A percentile compares a stretch with the other conserved stretches of the same genome.
These are phyloP conservation scores for Tachuris rubrigastra DNA, from an alignment of 2,113 vertebrate genomes.

Conservation along the genomic window DNA sequence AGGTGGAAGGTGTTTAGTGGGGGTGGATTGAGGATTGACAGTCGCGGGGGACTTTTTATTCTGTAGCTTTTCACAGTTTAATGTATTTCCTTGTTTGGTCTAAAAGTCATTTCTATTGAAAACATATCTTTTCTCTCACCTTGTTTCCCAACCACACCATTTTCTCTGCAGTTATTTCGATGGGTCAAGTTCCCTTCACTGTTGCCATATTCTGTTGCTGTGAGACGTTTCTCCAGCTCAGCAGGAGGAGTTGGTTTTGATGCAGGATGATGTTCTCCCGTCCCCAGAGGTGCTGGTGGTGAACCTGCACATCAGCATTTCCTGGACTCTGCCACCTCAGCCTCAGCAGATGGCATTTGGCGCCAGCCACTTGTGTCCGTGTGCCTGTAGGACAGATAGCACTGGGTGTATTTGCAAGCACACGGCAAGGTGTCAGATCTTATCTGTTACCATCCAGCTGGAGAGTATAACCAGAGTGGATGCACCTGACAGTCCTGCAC, in stretches of 20 bases:
- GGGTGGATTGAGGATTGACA: background rate
- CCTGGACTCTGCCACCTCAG: background rate
- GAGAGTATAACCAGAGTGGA: background rate
- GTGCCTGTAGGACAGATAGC: background rate
- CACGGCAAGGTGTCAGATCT: background rate
- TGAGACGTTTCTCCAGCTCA: background rate
- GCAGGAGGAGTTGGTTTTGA: background rate
- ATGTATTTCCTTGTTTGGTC: background rate
- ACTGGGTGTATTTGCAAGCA: background rate
- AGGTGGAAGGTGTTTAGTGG: background rate
- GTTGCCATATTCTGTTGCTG: background rate
- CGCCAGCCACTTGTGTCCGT: background rate
- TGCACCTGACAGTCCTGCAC: background rate
- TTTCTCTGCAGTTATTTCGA: background rate
- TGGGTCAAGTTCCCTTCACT: background rate
- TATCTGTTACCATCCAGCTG: background rate
- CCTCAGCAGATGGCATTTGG: background rate
- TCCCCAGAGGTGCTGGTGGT: background rate
- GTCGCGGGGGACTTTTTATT: background rate
- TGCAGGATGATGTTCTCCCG: accelerated
- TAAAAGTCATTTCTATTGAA: background rate
- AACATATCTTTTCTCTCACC: background rate
- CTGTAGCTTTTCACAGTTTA: background rate
- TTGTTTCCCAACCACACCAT: background rate
- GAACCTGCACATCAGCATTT: background rate